phyloP scores from a whole-genome alignment of 2,113 vertebrate genomes.

The Helogale parvula region DNA sequence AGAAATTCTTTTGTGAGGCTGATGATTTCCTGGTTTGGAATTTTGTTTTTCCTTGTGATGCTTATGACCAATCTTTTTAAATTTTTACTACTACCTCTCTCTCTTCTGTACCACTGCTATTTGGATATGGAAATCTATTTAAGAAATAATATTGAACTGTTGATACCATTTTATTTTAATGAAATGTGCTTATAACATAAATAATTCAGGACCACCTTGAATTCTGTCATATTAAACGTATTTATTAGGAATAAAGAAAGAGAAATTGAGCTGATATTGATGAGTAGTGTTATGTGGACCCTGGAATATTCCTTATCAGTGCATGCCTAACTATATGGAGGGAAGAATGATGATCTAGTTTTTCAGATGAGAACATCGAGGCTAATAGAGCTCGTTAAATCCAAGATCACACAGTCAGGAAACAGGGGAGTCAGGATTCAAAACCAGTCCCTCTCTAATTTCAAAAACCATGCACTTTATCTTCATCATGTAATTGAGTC shows the following conservation, averaged over 20 bases:
- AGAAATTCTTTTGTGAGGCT: background rate
- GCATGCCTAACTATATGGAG: background rate
- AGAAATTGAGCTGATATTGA: background rate
- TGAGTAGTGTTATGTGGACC: background rate
- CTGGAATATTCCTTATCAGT: background rate
- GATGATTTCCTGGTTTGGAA: background rate
- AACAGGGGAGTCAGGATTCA: background rate
- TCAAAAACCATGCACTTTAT: background rate
- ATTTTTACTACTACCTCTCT: background rate
- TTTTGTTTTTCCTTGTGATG: background rate
- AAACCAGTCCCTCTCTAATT: background rate
- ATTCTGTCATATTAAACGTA: background rate
- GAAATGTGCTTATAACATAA: background rate
- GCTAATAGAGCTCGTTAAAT: background rate
- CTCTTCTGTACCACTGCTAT: background rate
- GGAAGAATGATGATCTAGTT: background rate
- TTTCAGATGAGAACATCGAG: background rate
- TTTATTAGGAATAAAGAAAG: background rate
- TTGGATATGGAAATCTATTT: background rate
- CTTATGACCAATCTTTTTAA: background rate
- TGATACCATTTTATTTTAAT: background rate
- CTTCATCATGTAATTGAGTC: background rate
- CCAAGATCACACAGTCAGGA: background rate
- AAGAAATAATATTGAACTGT: background rate
- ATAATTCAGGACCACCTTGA: background rate